Base-by-base conservation (phyloP, 2,888 invertebrate genomes). In the Halictus ligatus region DNA sequence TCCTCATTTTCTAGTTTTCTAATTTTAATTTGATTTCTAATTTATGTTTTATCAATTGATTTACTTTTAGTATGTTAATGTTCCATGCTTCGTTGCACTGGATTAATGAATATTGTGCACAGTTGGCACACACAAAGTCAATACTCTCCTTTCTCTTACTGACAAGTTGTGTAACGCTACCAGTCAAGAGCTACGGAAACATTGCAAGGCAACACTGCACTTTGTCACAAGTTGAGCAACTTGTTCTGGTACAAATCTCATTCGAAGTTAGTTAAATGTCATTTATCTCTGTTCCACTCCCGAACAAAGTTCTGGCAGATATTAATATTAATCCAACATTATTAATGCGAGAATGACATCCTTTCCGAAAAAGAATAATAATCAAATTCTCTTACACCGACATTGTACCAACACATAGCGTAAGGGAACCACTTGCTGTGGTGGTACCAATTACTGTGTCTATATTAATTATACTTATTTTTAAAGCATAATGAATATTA, bases 111-210 rank as follows among this genome's bases (percentile, higher is more conserved):
- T 13, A 69, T 40, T 21, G 29, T 29, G 29, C 64, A 18, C 18
- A 21, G 69, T 40, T 69, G 40, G 69, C 69, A 12, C 69, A 35
- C 12, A 21, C 69, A 40, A 40, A 69, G 69, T 40, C 40, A 69
- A 69, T 69, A 40, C 40, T 40, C 69, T 69, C 21, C 69, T 21
- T 40, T 21, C 35, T 0, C 21, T 40, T 40, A 21, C 69, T 21
- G 21, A 3, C 35, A 69, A 21, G 69, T 21, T 40, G 69, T 12
- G 69, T 69, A 21, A 69, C 69, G 69, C 40, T 4, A 35, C 3
- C 35, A 54, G 69, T 69, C 21, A 21, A 69, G 69, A 40, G 69
- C 40, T 69, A 21, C 40, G 69, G 69, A 21, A 69, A 69, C 69
- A 69, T 21, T 40, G 69, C 40, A 10, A 40, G 40, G 35, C 21